These are phyloP conservation scores for Mus pahari DNA, from an alignment of 2,113 vertebrate species.

Conservation along the genomic window DNA sequence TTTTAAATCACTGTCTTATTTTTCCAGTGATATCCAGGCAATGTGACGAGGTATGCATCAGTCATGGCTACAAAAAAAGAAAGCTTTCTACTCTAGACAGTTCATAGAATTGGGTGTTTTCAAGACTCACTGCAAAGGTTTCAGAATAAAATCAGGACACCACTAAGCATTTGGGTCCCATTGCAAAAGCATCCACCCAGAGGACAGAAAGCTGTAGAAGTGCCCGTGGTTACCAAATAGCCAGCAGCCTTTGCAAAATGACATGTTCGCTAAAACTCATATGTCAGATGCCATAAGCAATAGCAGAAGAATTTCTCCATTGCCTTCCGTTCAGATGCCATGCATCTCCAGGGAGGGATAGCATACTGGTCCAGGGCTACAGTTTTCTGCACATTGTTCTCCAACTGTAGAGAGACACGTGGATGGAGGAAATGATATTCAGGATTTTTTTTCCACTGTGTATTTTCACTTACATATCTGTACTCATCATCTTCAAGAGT, in stretches of 20 bases:
- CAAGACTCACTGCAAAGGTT: not conserved
- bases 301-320: not conserved
- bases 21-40: not conserved
- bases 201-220: not conserved
- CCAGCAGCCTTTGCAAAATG: not conserved
- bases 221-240: not conserved
- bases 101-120: not conserved
- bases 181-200: not conserved
- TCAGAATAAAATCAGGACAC: not conserved
- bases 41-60: rapidly evolving
- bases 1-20: not conserved
- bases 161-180: not conserved
- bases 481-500: not conserved
- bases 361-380: too few species aligned
- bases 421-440: not conserved
- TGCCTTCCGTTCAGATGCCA: not conserved
- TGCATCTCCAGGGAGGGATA: not conserved
- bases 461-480: not conserved
- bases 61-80: not conserved
- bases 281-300: not conserved
- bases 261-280: not conserved
- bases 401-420: not conserved
- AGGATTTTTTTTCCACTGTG: not conserved
- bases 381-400: not conserved
- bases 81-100: not conserved